phyloP scores from a whole-genome alignment of 2,888 invertebrate genomes.

The Dugesia japonica region DNA sequence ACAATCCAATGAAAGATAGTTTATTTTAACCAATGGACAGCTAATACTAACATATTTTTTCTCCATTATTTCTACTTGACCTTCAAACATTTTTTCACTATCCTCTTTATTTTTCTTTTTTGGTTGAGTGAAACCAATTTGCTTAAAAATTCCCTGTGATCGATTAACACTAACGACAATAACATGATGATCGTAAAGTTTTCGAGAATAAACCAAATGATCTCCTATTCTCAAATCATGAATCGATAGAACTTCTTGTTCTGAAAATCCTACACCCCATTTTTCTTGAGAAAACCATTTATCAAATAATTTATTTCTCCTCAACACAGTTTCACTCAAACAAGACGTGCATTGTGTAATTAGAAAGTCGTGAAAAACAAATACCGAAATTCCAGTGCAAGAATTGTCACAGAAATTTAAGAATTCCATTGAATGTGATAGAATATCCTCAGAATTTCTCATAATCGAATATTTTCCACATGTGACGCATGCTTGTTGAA shows the following conservation, averaged over 20 bases:
- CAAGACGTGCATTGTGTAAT: background rate
- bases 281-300: background rate
- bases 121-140: slow-evolving; percentile 21
- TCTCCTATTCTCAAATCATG: background rate
- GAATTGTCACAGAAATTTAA: background rate
- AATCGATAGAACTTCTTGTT: background rate
- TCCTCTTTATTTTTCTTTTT: background rate
- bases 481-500: too few relatives aligned
- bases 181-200: slow-evolving; percentile 17
- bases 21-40: background rate
- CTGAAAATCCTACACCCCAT: background rate
- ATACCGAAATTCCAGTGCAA: background rate
- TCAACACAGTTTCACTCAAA: background rate
- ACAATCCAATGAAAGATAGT: slow-evolving; percentile 24
- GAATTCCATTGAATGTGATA: background rate
- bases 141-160: background rate
- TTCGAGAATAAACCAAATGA: background rate
- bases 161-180: background rate
- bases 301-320: background rate
- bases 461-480: too few relatives aligned
- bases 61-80: background rate
- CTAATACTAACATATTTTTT: background rate
- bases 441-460: background rate
- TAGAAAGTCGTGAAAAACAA: background rate
- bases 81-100: background rate